These are phyloP conservation scores for Anguilla marmorata DNA, from an alignment of 2,797 vertebrate genomes.

Conservation along the genomic window DNA sequence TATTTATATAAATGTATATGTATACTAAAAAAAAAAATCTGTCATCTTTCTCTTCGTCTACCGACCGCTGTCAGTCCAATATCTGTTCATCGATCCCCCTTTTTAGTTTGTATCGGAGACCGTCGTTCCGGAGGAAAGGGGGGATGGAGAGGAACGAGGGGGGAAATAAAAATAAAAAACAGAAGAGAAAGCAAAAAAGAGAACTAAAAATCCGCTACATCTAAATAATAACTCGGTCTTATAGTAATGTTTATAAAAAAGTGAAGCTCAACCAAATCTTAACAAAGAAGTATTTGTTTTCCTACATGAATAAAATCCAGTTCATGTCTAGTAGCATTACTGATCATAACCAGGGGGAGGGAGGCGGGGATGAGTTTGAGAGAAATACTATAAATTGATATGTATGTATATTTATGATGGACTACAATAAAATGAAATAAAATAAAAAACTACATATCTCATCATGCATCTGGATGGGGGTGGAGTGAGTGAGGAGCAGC, in stretches of 20 bases:
- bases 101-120: slow-evolving; percentile 57
- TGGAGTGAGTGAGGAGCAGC: slow-evolving; percentile 41
- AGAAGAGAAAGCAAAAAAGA: slow-evolving; percentile 58
- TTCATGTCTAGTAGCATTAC: slow-evolving; percentile 35
- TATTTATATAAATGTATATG: slow-evolving; percentile 55
- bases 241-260: slow-evolving; percentile 36
- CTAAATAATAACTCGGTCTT: slow-evolving; percentile 44
- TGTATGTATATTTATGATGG: slow-evolving; percentile 40
- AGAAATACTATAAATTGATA: slow-evolving; percentile 32
- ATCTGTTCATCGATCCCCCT: slow-evolving; percentile 75
- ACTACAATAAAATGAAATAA: slow-evolving; percentile 29
- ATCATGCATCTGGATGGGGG: slow-evolving; percentile 53
- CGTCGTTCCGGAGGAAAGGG: slow-evolving; percentile 58
- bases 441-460: slow-evolving; percentile 31
- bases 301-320: neutral
- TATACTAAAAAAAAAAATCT: neutral
- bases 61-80: slow-evolving; percentile 80
- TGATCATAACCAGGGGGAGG: slow-evolving; percentile 32
- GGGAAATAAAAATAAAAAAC: slow-evolving; percentile 65
- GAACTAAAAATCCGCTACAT: slow-evolving; percentile 53
- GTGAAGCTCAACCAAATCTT: slow-evolving; percentile 30
- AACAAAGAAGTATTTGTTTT: neutral
- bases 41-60: slow-evolving; percentile 61
- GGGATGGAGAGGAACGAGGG: slow-evolving; percentile 46
- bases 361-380: slow-evolving; percentile 28